These are phyloP conservation scores for Montipora capricornis DNA, from an alignment of 64 coral and sea anemone species.

Conservation along the genomic window DNA sequence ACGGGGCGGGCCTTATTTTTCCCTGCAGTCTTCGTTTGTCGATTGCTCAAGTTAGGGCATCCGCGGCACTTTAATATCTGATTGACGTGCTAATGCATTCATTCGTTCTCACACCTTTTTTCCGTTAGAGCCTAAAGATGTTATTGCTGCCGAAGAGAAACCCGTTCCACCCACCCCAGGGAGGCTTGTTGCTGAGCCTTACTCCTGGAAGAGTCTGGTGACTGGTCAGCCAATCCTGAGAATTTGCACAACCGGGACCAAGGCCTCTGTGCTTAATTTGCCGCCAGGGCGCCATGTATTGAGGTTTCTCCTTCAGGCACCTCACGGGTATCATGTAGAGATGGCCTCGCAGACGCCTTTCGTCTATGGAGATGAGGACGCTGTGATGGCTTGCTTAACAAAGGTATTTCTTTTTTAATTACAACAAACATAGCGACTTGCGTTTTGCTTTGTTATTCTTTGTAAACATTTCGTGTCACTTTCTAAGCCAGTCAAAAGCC, in stretches of 20 bases:
- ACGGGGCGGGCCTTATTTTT: too few species aligned
- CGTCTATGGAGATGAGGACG: slow-evolving; percentile 95
- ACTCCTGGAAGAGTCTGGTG: slow-evolving; percentile 98
- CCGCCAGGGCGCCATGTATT: slow-evolving; percentile 93
- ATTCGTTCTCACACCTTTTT: neutral
- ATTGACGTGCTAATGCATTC: neutral
- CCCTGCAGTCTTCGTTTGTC: neutral
- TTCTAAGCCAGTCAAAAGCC: neutral
- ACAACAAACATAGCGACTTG: neutral
- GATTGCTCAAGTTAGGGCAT: neutral
- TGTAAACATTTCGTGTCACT: neutral
- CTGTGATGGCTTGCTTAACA: slow-evolving; percentile 88
- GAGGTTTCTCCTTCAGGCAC: slow-evolving; percentile 90
- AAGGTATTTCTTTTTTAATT: slow-evolving; percentile 65
- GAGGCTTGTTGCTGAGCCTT: slow-evolving; percentile 95
- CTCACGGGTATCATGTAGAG: slow-evolving; percentile 93
- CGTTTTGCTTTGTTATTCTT: neutral
- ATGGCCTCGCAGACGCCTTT: slow-evolving; percentile 95
- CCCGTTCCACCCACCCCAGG: slow-evolving; percentile 71
- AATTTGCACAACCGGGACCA: slow-evolving; percentile 83
- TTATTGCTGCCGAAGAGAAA: slow-evolving; percentile 71
- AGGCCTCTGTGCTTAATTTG: slow-evolving; percentile 80
- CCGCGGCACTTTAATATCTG: too few species aligned
- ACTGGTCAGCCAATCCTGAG: slow-evolving; percentile 93
- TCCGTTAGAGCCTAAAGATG: slow-evolving; percentile 74